Base-by-base conservation (phyloP, 2,113 vertebrate species). In the Rhizomys pruinosus region DNA sequence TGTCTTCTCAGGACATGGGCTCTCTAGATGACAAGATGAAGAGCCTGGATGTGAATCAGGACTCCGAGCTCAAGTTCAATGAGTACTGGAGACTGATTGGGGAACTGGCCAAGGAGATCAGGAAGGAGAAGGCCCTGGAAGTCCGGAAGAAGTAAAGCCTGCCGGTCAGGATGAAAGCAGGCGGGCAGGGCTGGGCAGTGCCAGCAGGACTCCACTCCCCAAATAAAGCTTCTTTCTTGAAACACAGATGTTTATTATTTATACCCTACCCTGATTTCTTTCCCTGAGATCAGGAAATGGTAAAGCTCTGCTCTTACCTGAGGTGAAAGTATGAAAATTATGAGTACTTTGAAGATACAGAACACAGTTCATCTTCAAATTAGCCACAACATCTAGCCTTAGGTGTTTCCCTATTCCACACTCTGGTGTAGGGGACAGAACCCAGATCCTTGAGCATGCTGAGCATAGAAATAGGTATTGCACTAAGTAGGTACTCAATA, bases 21-120 rank as follows among this genome's bases (percentile, higher is more conserved):
- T 98, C 97, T 4, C 94, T 98, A 13, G 98, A 98, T 44, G 98
- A 98, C 87, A 98, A 98, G 97, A 98, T 98, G 98, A 96, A 73
- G 0, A 97, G 94, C 79, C 87, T 98, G 97, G 98, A 98, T 0
- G 95, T 98, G 88, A 98, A 98, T 96, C 89, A 96, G 2, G 98
- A 98, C 0, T 85, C 97, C 7, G 97, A 98, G 95, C 96, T 98
- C 97, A 97, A 94, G 2, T 98, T 98, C 0, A 76, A 84, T 0
- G 98, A 98, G 92, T 98, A 97, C 88, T 98, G 98, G 98, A 39
- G 96, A 89, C 97, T 98, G 32, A 96, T 98, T 0, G 98, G 98
- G 22, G 98, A 98, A 84, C 92, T 98, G 97, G 98, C 98, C 32
- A 98, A 92, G 93, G 97, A 97, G 80, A 8, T 98, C 39, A 12